phyloP scores from a whole-genome alignment of 2,113 vertebrate genomes.

The Megaceryle torquata region DNA sequence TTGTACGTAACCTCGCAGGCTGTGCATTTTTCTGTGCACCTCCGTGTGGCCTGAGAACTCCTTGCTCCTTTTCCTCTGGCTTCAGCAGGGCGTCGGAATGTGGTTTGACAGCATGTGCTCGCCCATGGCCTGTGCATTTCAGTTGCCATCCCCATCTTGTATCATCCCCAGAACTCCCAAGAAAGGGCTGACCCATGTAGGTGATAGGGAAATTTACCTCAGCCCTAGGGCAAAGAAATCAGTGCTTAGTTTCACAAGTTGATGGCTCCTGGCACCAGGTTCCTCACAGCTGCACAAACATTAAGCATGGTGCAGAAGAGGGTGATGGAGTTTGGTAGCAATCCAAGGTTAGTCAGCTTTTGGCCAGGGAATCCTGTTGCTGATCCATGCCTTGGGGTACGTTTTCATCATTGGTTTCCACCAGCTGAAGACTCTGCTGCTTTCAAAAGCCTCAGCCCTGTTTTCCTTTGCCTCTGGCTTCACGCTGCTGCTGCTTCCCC shows the following conservation, averaged over 20 bases:
- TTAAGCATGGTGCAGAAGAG: not conserved
- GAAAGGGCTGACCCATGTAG: not conserved
- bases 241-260: not conserved
- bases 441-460: not conserved
- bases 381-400: not conserved
- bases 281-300: not conserved
- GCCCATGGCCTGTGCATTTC: rapidly evolving
- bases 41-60: not conserved
- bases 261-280: not conserved
- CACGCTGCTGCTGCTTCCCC: not conserved
- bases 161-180: not conserved
- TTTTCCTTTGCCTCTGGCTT: not conserved
- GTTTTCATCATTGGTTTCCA: not conserved
- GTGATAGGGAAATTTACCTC: not conserved
- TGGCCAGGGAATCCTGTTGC: not conserved
- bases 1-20: not conserved
- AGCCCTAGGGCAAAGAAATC: not conserved
- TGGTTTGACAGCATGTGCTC: not conserved
- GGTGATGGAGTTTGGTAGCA: not conserved
- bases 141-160: not conserved
- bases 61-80: not conserved
- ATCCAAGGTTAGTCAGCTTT: not conserved
- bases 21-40: not conserved
- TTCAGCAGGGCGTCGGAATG: no score
- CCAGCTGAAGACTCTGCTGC: not conserved